Evolutionary conservation across 2,113 vertebrate species (phyloP).

Genomic region (Plecotus auritus): DNA sequence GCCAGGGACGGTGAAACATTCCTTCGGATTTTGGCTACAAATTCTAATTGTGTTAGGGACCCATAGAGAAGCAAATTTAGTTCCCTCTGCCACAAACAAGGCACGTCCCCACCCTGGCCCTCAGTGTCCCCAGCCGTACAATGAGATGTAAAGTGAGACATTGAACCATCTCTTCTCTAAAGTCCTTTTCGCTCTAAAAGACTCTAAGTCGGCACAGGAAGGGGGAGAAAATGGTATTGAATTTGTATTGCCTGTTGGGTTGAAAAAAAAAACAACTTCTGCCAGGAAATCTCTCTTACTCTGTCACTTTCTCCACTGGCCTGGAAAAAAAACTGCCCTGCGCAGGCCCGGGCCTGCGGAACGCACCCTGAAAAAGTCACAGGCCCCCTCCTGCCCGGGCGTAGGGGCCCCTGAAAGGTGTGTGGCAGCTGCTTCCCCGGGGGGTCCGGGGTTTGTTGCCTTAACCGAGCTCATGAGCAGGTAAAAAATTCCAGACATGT

Average conservation of each 20-base stretch:
- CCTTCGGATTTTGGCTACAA: not conserved
- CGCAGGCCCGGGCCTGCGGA: slow-evolving; percentile 39
- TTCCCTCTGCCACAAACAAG: not conserved
- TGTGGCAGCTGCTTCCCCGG: slow-evolving; percentile 52
- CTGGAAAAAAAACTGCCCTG: slow-evolving; percentile 30
- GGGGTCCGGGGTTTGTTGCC: slow-evolving; percentile 53
- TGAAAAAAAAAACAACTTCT: not conserved
- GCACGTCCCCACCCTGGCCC: not conserved
- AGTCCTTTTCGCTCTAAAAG: not conserved
- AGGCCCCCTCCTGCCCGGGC: not conserved
- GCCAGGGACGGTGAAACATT: not conserved
- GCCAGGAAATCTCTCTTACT: slow-evolving; percentile 38
- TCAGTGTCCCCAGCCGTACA: slow-evolving; percentile 6
- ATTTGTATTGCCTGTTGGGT: not conserved
- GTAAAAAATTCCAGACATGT: slow-evolving; percentile 75
- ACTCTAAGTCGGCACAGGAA: not conserved
- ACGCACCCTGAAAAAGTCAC: not conserved
- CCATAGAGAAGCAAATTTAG: not conserved
- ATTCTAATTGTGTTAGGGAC: not conserved
- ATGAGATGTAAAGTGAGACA: not conserved
- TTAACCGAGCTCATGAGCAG: slow-evolving; percentile 67
- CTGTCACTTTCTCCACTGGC: slow-evolving; percentile 56
- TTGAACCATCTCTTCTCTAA: not conserved
- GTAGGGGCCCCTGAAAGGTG: slow-evolving; percentile 50
- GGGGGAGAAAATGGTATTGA: not conserved